Evolutionary conservation across 2,888 invertebrate species (phyloP).

Genomic region (Chaetoderma sp.): DNA sequence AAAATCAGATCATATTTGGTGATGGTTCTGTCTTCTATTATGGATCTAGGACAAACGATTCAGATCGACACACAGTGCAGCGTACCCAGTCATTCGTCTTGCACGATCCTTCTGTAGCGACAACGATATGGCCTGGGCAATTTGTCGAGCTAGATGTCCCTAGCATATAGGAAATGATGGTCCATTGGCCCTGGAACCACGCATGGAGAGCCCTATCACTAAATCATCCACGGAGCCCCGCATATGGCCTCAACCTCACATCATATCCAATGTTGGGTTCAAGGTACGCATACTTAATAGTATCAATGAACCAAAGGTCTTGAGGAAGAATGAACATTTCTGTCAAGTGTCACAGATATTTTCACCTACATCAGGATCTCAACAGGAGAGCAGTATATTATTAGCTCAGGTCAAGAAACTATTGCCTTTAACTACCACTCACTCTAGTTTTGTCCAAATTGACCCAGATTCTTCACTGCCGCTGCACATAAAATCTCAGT

Average conservation of each 20-base stretch:
- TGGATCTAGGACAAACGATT: not conserved
- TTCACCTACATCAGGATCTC: not conserved
- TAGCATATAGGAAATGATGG: slow-evolving; percentile 11
- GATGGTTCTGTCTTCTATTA: slow-evolving; percentile 14
- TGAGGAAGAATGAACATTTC: slow-evolving; percentile 30
- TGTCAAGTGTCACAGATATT: slow-evolving; percentile 22
- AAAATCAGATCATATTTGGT: slow-evolving; percentile 25
- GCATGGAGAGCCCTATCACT: not conserved
- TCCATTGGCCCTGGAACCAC: slow-evolving; percentile 13
- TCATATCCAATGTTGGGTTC: slow-evolving; percentile 21
- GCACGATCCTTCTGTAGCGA: too few relatives aligned
- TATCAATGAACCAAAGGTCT: not conserved
- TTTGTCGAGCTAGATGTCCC: slow-evolving; percentile 30
- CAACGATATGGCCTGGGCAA: slow-evolving; percentile 31
- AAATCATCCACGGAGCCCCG: too few relatives aligned
- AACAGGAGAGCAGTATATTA: too few relatives aligned
- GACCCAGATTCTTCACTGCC: slow-evolving; percentile 29
- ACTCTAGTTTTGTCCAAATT: slow-evolving; percentile 13
- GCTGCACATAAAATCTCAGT: slow-evolving; percentile 1
- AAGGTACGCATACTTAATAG: slow-evolving; percentile 26
- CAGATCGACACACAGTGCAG: slow-evolving; percentile 4
- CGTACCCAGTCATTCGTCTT: too few relatives aligned
- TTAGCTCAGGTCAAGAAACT: too few relatives aligned
- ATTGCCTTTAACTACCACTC: too few relatives aligned
- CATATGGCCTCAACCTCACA: slow-evolving; percentile 18